Evolutionary conservation across 2,797 vertebrate genomes (phyloP).

Genomic region (Manis crassicaudata): DNA sequence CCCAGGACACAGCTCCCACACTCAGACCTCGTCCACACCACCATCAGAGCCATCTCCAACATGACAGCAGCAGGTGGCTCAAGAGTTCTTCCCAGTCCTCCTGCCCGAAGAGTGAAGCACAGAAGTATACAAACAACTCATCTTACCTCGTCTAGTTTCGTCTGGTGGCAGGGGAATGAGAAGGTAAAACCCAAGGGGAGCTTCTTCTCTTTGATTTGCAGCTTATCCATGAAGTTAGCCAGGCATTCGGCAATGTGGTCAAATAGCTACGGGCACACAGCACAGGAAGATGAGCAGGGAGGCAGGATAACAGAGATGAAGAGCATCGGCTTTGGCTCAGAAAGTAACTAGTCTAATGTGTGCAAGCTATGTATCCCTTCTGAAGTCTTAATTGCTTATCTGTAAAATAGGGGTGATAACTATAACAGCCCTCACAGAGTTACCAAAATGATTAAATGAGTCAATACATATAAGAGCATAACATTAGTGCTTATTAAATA

Average conservation of each 20-base stretch:
- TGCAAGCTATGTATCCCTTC: background rate
- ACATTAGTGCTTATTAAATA: background rate
- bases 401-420: background rate
- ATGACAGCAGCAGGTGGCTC: background rate
- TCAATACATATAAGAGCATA: background rate
- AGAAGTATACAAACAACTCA: background rate
- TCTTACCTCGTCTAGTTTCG: constrained; percentile 95
- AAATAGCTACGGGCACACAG: constrained; percentile 89
- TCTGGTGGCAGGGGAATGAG: constrained; percentile 96
- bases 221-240: constrained; percentile 94
- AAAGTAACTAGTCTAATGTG: background rate
- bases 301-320: background rate
- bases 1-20: background rate
- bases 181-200: constrained; percentile 97
- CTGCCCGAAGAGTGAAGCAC: background rate
- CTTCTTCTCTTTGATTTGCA: constrained; percentile 95
- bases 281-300: background rate
- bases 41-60: no score
- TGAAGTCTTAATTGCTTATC: background rate
- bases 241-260: constrained; percentile 96
- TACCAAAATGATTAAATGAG: background rate
- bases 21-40: background rate
- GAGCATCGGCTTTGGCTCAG: background rate
- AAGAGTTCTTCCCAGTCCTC: background rate
- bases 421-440: background rate